These are phyloP conservation scores for Philaenus spumarius DNA, from an alignment of 1,140 invertebrate genomes.

Conservation along the genomic window DNA sequence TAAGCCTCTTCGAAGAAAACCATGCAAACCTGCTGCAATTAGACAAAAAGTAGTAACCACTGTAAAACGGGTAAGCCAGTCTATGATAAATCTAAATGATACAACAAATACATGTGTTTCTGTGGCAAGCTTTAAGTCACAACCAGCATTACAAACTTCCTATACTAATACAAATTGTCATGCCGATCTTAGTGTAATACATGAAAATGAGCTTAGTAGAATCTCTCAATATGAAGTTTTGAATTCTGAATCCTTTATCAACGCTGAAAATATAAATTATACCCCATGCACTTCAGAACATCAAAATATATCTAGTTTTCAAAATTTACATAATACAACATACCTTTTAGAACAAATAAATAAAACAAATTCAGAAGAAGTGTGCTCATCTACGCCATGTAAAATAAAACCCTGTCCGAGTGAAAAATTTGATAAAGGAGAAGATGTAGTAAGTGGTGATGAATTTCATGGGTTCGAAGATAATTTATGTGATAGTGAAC, in stretches of 20 bases:
- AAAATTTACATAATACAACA: too few species aligned
- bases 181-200: too few species aligned
- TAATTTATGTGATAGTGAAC: background rate
- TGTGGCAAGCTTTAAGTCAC: background rate
- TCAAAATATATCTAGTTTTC: too few species aligned
- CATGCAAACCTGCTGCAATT: background rate
- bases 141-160: background rate
- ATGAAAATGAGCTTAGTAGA: too few species aligned
- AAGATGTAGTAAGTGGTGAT: background rate
- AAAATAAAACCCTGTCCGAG: background rate
- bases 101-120: background rate
- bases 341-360: background rate
- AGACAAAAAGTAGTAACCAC: background rate
- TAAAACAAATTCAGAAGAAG: background rate
- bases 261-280: too few species aligned
- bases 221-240: too few species aligned
- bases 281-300: too few species aligned
- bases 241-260: too few species aligned
- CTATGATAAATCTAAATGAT: background rate
- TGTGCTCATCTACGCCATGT: conserved; percentile 4
- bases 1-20: background rate
- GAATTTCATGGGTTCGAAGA: background rate
- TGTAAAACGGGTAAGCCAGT: background rate
- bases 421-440: background rate
- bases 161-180: background rate